Evolutionary conservation across 2,797 vertebrate genomes (phyloP), one percentile per base, ranked within the genome.

Genomic region (Odontamblyopus rebecca): DNA sequence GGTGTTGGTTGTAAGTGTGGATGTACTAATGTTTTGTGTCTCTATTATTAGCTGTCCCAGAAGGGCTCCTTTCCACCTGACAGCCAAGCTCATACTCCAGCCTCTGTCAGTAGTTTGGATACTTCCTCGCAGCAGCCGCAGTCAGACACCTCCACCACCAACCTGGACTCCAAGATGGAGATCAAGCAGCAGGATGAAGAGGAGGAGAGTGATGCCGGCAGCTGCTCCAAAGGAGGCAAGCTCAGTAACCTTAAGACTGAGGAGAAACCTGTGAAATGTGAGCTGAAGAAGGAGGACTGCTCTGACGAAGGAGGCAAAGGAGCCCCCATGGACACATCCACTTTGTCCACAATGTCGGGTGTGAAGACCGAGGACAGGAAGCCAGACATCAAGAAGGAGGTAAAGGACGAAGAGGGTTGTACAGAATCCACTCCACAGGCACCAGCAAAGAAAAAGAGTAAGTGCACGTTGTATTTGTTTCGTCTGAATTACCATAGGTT

Each of bases 401-500:
- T 89, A 27, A 95, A 97, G 85, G 95, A 96, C 59, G 96, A 97
- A 4, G 96, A 98, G 75, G 95, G 96, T 50, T 84, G 89, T 57
- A 93, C 95, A 0, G 94, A 93, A 69, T 87, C 93, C 51, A 85
- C 89, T 48, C 85, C 94, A 54, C 95, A 96, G 19, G 93, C 94
- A 19, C 93, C 96, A 85, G 94, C 89, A 18, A 98, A 98, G 91
- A 97, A 96, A 88, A 99, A 99, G 89, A 96, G 98, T 99, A 92
- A 92, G 96, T 62, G 0, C 35, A 69, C 1, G 30, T 61, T 66
- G 23, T 66, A 18, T 27, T 64, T 64, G 5, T 7, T 15, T 15
- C 2, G 19, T 48, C 13, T 29, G 63, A 26, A 32, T 29, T 26
- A 23, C 23, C 23, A 23, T 23, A 51, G 23, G n/a, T 66, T 15